Evolutionary conservation across 2,113 vertebrate species (phyloP), one percentile per base, ranked within the genome.

Genomic region (Oplegnathus fasciatus): DNA sequence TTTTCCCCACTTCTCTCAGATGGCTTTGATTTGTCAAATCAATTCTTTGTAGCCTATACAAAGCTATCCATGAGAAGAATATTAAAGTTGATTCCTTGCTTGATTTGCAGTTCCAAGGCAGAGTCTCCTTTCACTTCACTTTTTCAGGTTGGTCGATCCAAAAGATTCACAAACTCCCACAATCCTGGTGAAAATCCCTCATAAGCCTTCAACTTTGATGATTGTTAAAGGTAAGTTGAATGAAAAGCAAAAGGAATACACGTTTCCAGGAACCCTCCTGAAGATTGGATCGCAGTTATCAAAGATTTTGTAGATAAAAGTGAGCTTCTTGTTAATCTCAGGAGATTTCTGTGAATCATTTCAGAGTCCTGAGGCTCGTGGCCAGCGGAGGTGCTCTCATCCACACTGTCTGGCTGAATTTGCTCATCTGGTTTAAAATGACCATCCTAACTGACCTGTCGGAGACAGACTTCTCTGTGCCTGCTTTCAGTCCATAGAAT

Each of bases 371-470:
- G 17, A 55, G 57, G 32, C 52, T 13, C 22, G 6, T 28, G 30
- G 10, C 28, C 37, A 50, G 57, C 17, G 2, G 46, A 62, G 42
- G 50, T 9, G 65, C 44, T 74, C 9, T 32, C 14, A 44, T 82
- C 62, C 83, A 20, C 40, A 20, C 8, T 8, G 42, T 76, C 40
- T 24, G n/a, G 3, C 17, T 75, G 65, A 20, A 26, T 55, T 24
- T 26, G 26, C 30, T 68, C 17, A 11, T 78, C 40, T 48, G 55
- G n/a, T 80, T 22, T 60, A 24, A 85, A 75, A 75, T 28, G 42
- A 76, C 1, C 65, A 24, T 72, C 54, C 32, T 57, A 5, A 37
- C 32, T 37, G 28, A 78, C n/a, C 50, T 67, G 57, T 78, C 32
- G 2, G 6, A 76, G 24, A 32, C 73, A 64, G 32, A 55, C 74